phyloP scores from a whole-genome alignment of 2,888 invertebrate species.

The Drosophila phalerata region DNA sequence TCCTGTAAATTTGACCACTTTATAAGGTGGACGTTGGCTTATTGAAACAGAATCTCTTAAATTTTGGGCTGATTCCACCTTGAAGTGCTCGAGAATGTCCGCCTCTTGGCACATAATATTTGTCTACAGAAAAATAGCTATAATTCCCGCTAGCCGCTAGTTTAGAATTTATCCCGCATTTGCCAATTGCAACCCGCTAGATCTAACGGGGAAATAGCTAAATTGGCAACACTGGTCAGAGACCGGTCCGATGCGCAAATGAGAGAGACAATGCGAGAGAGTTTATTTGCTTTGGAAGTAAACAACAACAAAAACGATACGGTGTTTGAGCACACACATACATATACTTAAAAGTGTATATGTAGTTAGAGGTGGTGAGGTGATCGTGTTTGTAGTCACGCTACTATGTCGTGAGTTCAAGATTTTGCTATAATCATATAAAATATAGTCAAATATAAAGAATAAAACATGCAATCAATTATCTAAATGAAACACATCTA shows the following conservation, averaged over 20 bases:
- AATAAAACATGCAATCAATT: not conserved
- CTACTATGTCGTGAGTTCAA: constrained; percentile 22
- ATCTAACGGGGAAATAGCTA: too few relatives aligned
- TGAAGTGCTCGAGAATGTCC: too few relatives aligned
- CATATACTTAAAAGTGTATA: not conserved
- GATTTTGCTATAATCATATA: not conserved
- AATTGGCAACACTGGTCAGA: too few relatives aligned
- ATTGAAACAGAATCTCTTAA: too few relatives aligned
- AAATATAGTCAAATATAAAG: not conserved
- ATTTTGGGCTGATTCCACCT: too few relatives aligned
- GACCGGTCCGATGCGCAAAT: not conserved
- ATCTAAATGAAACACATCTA: not conserved
- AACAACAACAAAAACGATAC: constrained; percentile 4
- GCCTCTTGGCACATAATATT: too few relatives aligned
- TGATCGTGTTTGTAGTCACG: constrained; percentile 1
- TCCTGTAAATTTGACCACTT: too few relatives aligned
- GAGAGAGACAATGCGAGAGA: constrained; percentile 1
- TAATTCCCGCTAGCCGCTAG: too few relatives aligned
- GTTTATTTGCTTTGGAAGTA: not conserved
- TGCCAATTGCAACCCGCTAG: too few relatives aligned
- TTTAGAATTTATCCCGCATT: too few relatives aligned
- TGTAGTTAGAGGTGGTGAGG: not conserved
- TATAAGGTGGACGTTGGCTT: too few relatives aligned
- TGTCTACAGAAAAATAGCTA: too few relatives aligned
- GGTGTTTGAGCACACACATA: constrained; percentile 5